Conservation (phyloP, 2,888 invertebrate genomes). For the Gastracanthus pulcherrimus region DNA sequence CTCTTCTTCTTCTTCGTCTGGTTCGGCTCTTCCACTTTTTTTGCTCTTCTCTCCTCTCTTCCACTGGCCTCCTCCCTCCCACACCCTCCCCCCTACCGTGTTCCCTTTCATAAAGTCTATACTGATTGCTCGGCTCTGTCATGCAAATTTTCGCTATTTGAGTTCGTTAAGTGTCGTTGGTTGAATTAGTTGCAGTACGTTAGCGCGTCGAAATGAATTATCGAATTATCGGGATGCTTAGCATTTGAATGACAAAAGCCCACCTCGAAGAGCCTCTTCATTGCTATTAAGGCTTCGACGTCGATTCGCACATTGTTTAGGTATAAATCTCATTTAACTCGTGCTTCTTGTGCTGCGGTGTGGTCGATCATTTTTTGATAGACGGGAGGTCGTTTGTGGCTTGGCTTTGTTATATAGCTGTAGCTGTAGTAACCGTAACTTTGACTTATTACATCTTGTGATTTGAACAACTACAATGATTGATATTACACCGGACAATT, state of each 20-base stretch:
- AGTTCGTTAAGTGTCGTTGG: constrained; percentile 25
- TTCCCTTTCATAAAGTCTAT: background rate
- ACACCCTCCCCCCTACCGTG: background rate
- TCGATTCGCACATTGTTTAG: too few relatives aligned
- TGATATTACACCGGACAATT: too few relatives aligned
- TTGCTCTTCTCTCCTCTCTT: background rate
- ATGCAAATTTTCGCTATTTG: constrained; percentile 51
- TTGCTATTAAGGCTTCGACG: background rate
- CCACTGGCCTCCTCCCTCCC: background rate
- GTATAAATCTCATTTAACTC: background rate
- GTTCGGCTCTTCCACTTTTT: too few relatives aligned
- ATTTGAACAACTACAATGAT: too few relatives aligned
- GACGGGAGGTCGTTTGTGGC: too few relatives aligned
- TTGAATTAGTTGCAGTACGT: constrained; percentile 24
- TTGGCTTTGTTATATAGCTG: too few relatives aligned
- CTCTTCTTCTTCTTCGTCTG: constrained; percentile 6
- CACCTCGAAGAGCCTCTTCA: background rate
- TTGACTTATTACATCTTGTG: too few relatives aligned
- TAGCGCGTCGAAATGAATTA: constrained; percentile 27
- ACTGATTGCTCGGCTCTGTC: constrained; percentile 38
- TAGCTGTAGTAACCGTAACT: too few relatives aligned
- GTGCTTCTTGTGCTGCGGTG: too few relatives aligned
- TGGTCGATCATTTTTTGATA: background rate
- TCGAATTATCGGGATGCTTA: constrained; percentile 34
- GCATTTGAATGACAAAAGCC: constrained; percentile 20